Conservation (phyloP, 2,113 vertebrate genomes). For the Cyphomyrus discorhynchus region DNA sequence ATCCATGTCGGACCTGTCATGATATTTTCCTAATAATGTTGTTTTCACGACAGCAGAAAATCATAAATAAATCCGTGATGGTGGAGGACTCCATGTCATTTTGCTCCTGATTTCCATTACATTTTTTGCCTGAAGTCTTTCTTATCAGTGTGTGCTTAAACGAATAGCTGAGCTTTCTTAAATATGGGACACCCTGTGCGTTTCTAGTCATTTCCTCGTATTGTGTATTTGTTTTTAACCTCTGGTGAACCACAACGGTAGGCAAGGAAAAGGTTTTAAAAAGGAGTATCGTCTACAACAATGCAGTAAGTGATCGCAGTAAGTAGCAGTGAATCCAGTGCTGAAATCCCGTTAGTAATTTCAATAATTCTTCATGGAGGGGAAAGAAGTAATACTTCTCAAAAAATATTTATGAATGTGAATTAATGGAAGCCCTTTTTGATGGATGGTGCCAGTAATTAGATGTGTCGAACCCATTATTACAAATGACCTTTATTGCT, state of each 20-base stretch:
- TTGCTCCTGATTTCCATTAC: neutral
- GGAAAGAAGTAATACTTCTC: neutral
- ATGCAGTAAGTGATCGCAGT: neutral
- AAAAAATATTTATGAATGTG: slow-evolving; percentile 38
- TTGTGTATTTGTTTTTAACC: neutral
- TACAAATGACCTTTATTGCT: slow-evolving; percentile 55
- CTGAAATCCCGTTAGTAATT: neutral
- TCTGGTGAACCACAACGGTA: neutral
- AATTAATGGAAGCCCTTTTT: slow-evolving; percentile 41
- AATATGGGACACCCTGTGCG: neutral
- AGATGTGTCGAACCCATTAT: slow-evolving; percentile 51
- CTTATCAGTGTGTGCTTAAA: neutral
- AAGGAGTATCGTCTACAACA: neutral
- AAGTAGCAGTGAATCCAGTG: neutral
- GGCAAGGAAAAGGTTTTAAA: neutral
- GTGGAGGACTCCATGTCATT: neutral
- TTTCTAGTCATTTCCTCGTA: neutral
- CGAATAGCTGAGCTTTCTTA: neutral
- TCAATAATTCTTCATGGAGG: slow-evolving; percentile 24
- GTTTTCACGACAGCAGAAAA: neutral
- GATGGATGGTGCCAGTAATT: slow-evolving; percentile 50
- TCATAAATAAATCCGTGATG: neutral
- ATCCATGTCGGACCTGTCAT: neutral
- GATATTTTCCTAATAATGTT: neutral
- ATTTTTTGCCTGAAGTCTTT: neutral